Base-by-base conservation (phyloP, 2,888 invertebrate genomes). In the Exephanes ischioxanthus region DNA sequence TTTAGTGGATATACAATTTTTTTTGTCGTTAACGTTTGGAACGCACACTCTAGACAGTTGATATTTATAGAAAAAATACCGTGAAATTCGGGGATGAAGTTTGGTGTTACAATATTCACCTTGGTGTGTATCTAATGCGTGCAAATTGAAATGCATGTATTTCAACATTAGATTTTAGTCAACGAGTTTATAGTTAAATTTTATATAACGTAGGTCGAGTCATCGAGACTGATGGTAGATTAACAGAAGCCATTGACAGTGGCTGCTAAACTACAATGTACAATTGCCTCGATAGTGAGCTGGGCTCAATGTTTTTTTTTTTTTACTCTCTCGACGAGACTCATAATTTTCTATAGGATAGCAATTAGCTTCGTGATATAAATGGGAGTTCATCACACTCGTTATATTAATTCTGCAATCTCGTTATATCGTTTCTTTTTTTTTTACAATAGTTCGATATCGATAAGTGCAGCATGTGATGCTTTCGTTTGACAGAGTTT, bases 401-500 rank as follows among this genome's bases (percentile, higher is more conserved):
- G 58, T 58, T 58, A 58, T 3, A 55, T 55, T 55, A 48, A 16
- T 48, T 48, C 45, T 22, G 55, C 19, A 19, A 55, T 55, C 22
- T 22, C 22, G 16, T 48, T 16, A 48, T 11, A 11, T 53, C 19
- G 19, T 53, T 19, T 53, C 22, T 22, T 58, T 48, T 58, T 77
- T 55, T 16, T 55, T 45, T 61, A 41, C 4, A 22, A 55, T 22
- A 26, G n/a, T 30, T 55, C 7, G 41, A 61, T 63, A 71, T 26
- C 75, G 70, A 63, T 51, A 58, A 66, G 82, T 77, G 76, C 71
- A 77, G 77, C 61, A 70, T 48, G 26, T 45, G 71, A 55, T 72
- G 55, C 55, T 71, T 19, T 68, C 48, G 26, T 63, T 33, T 63
- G 41, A 61, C 45, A 72, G 22, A 55, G 71, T 48, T 66, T 45